Base-by-base conservation (phyloP, 2,888 invertebrate species). In the Cremastinae sp. region DNA sequence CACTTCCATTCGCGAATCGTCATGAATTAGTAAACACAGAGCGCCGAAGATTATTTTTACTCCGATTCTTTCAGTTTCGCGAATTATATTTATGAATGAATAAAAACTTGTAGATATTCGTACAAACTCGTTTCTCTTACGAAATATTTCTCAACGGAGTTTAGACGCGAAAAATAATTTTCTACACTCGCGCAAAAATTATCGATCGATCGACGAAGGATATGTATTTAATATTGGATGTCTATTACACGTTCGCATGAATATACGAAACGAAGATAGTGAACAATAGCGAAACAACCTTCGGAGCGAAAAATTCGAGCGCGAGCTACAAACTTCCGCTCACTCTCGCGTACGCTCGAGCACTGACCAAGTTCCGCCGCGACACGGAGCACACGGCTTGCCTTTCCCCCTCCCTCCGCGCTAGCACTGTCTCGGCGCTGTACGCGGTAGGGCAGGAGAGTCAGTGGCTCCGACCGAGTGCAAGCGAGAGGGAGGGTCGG, bases 311-410 rank as follows among this genome's bases (percentile, higher is more conserved):
- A 0, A 35, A 20, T 16, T 35, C 37, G 51, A 47, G 58, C 35
- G 62, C 68, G 71, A 55, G 22, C 49, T 65, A 70, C 43, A 45
- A 20, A 61, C 81, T 78, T 80, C 80, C 81, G 81, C 75, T 62
- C 80, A 75, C 83, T 80, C 78, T 77, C 83, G 83, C 84, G 83
- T 83, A 81, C 83, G 82, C 78, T 82, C 82, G 83, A 83, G 82
- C 84, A 87, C 87, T 87, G 85, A 84, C 78, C 79, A 80, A 79
- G 76, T 45, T 66, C 55, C 59, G 64, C 61, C 64, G 61, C 74
- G 64, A 28, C 45, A 65, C 77, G 74, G 73, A 56, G 66, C 69
- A 75, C 69, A 59, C 78, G 47, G 58, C 53, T 64, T 68, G 47
- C 66, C 61, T 39, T 71, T 41, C 59, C 22, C 39, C 64, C 1